Conservation (phyloP, 92 coral and sea anemone species). For the Parazoanthus darwini region DNA sequence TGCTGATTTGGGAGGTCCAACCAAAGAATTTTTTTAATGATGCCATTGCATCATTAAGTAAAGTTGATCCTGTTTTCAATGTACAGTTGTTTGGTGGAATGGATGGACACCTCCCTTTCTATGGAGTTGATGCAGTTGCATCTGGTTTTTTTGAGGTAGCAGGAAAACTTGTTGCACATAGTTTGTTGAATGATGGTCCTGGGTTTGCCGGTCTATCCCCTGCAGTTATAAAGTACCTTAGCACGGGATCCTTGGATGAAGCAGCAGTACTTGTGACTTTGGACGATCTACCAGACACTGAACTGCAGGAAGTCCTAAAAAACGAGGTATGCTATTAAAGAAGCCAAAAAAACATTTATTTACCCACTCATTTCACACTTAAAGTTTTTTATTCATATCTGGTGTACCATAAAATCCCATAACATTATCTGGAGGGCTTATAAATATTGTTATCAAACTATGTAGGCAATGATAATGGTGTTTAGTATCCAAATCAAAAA, state of each 20-base stretch:
- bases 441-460: too few relatives aligned
- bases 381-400: too few relatives aligned
- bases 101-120: constrained; percentile 58
- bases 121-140: constrained; percentile 60
- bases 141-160: constrained; percentile 48
- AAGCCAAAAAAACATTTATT: too few relatives aligned
- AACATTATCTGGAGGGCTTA: too few relatives aligned
- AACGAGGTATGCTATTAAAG: constrained; percentile 21
- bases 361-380: too few relatives aligned
- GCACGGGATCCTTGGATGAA: constrained; percentile 39
- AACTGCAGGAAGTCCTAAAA: constrained; percentile 43
- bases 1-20: constrained; percentile 71
- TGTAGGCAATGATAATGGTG: too few relatives aligned
- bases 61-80: constrained; percentile 60
- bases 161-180: constrained; percentile 45
- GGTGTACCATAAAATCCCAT: too few relatives aligned
- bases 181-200: constrained; percentile 38
- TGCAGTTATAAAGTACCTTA: constrained; percentile 31
- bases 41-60: constrained; percentile 38
- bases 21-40: constrained; percentile 55
- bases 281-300: constrained; percentile 41
- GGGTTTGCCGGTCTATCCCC: constrained; percentile 52
- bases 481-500: too few relatives aligned
- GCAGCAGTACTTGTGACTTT: constrained; percentile 34
- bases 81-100: constrained; percentile 63